Percentiles rank a stretch among this genome's conserved stretches.
Conservation (phyloP, 2,113 vertebrate genomes). For the Damaliscus lunatus region DNA sequence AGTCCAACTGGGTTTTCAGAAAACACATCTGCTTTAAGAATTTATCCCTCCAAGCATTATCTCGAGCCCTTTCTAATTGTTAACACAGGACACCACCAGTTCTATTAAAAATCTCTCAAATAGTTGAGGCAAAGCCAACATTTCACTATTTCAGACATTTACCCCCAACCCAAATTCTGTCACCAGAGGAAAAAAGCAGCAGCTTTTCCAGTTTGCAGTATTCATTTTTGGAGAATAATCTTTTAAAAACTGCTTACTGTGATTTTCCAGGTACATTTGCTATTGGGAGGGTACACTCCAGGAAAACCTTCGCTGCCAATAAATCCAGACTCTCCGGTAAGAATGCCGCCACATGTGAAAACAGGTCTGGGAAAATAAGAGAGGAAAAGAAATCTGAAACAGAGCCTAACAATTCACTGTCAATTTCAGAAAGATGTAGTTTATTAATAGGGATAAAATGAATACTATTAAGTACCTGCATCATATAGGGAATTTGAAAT, state of each 20-base stretch:
- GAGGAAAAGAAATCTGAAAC: slow-evolving; percentile 16
- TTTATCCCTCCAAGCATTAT: slow-evolving; percentile 15
- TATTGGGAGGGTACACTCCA: slow-evolving; percentile 97
- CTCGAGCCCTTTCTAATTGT: neutral
- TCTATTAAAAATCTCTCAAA: slow-evolving; percentile 47
- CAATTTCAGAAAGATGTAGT: neutral
- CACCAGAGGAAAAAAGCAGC: neutral
- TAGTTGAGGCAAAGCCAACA: slow-evolving; percentile 41
- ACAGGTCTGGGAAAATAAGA: slow-evolving; percentile 82
- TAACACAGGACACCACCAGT: neutral
- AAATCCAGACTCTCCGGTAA: slow-evolving; percentile 93
- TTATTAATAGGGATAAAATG: neutral
- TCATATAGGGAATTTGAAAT: neutral
- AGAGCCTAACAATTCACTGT: neutral
- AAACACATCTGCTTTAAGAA: slow-evolving; percentile 50
- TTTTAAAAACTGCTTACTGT: slow-evolving; percentile 89
- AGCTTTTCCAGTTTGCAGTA: slow-evolving; percentile 45
- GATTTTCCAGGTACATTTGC: slow-evolving; percentile 98
- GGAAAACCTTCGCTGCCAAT: slow-evolving; percentile 99
- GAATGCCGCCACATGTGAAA: slow-evolving; percentile 94
- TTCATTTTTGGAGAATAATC: slow-evolving; percentile 47
- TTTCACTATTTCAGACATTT: slow-evolving; percentile 28
- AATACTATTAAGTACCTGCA: neutral
- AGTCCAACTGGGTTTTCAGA: slow-evolving; percentile 9
- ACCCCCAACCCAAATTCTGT: slow-evolving; percentile 27